Evolutionary conservation across 2,113 vertebrate species (phyloP), one percentile per base, ranked within the genome.

Genomic region (Indri indri): DNA sequence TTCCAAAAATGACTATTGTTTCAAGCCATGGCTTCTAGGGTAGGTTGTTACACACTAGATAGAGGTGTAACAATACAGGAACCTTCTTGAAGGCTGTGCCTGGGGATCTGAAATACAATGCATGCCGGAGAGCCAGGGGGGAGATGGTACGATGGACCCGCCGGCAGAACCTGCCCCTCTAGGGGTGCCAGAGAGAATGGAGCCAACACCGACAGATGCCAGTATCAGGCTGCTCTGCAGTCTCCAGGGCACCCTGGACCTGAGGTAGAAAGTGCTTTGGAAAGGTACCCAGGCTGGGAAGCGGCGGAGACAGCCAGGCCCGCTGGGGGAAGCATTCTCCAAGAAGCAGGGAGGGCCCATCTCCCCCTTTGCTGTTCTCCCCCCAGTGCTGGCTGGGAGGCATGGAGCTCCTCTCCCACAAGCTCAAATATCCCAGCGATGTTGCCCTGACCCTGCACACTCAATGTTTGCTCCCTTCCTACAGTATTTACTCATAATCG

Each of bases 401-500:
- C 57, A 2, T 9, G 42, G 12, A 23, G 23, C 27, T 2, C 40
- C 17, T 57, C 79, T 45, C 95, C 83, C 42, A 57, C 9, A 0
- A 4, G 91, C 73, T 30, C 84, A 74, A 12, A 57, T 3, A 73
- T 80, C 42, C 93, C 87, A 63, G 40, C n/a, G 25, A 86, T 22
- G 82, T 20, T 2, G 3, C 30, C 30, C 34, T 10, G 17, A 7
- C 18, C 40, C 50, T 2, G 45, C 7, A 7, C 1, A 1, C 0
- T 45, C 76, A 1, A 2, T 8, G 2, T 13, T 65, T 59, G 25
- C 68, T 76, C 54, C n/a, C 42, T 81, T 6, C 42, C 59, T 59
- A 10, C 2, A 34, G 3, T 2, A 1, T 57, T 57, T 6, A 40
- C 45, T 73, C 61, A 20, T 13, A 7, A 14, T 22, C 14, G 73